Conservation (phyloP, 2,113 vertebrate species). For the Lophotis ruficrista region DNA sequence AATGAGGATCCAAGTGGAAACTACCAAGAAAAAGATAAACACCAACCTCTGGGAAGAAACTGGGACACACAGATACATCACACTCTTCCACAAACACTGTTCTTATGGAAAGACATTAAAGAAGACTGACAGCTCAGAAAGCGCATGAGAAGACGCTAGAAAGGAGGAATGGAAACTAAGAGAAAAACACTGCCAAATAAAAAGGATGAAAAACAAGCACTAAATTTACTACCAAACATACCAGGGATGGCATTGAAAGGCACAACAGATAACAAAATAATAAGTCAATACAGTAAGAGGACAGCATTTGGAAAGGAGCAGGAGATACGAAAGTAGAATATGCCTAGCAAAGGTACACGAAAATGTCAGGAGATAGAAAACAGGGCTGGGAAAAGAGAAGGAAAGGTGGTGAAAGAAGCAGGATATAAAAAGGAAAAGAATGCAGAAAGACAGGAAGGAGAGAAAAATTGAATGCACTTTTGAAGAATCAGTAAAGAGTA, state of each 20-base stretch:
- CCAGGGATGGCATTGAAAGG: neutral
- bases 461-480: neutral
- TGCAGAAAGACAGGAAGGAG: neutral
- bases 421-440: neutral
- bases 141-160: rapidly evolving
- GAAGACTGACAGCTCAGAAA: neutral
- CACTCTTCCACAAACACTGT: neutral
- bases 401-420: neutral
- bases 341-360: neutral
- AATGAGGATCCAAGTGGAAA: neutral
- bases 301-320: neutral
- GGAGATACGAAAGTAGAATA: neutral
- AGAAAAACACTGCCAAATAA: neutral
- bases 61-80: neutral
- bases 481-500: neutral
- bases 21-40: neutral
- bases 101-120: neutral
- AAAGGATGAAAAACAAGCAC: neutral
- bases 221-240: neutral
- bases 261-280: neutral
- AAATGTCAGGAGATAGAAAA: neutral
- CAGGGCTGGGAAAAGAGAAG: neutral
- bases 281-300: neutral
- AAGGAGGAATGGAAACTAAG: neutral
- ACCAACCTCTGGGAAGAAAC: neutral